These are phyloP conservation scores for Anguilla pacifica DNA, from an alignment of 2,797 vertebrate genomes.

Conservation along the genomic window DNA sequence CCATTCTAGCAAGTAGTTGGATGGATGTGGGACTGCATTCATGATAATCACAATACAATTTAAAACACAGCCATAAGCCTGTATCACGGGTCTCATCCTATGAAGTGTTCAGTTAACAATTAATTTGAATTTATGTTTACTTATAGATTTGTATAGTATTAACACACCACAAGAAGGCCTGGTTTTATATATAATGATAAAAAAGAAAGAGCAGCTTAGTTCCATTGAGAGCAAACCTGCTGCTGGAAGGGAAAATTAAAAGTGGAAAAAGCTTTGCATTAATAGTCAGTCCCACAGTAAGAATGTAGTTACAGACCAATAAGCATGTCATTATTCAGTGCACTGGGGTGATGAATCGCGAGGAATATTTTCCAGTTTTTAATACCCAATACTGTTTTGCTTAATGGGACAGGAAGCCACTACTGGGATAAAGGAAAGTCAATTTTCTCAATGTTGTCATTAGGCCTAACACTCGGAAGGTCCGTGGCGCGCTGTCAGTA, in stretches of 20 bases:
- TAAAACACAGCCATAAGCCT: slow-evolving; percentile 44
- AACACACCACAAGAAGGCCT: slow-evolving; percentile 49
- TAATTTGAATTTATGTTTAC: slow-evolving; percentile 58
- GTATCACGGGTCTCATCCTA: slow-evolving; percentile 45
- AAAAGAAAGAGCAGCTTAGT: slow-evolving; percentile 55
- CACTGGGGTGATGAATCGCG: background rate
- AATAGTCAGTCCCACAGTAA: slow-evolving; percentile 14
- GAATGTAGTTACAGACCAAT: slow-evolving; percentile 7
- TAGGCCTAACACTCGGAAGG: background rate
- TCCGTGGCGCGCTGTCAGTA: background rate
- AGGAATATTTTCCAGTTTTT: background rate
- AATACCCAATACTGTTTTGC: background rate
- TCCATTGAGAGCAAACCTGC: slow-evolving; percentile 52
- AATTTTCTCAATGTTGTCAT: background rate
- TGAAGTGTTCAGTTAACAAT: slow-evolving; percentile 52
- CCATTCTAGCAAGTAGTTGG: background rate
- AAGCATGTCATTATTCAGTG: slow-evolving; percentile 22
- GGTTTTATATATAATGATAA: slow-evolving; percentile 56
- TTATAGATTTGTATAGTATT: slow-evolving; percentile 59
- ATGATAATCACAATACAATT: slow-evolving; percentile 33
- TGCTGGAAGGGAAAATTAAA: slow-evolving; percentile 61
- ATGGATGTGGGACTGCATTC: background rate
- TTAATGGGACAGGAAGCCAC: background rate
- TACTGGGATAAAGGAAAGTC: background rate
- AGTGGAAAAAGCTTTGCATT: slow-evolving; percentile 46